Conservation (phyloP, 1,140 invertebrate species). For the Microvelia longipes region DNA sequence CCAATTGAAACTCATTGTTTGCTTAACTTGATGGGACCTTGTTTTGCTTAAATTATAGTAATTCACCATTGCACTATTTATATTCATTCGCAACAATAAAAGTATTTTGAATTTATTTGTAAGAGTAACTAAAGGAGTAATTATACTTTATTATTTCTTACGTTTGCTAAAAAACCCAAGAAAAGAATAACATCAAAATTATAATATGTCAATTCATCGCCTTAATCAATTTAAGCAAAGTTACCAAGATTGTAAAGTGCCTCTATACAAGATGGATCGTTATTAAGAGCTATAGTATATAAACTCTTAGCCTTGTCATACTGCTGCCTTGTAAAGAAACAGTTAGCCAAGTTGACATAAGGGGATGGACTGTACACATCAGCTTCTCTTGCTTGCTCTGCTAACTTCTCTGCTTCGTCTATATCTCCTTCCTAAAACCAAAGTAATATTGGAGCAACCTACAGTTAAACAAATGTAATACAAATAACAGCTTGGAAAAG, state of each 20-base stretch:
- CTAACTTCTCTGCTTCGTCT: conserved; percentile 67
- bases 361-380: conserved; percentile 70
- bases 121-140: too few species aligned
- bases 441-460: background rate
- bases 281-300: conserved; percentile 61
- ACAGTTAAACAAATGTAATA: background rate
- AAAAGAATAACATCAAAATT: too few species aligned
- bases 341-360: conserved; percentile 79
- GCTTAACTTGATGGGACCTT: too few species aligned
- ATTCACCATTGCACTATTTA: too few species aligned
- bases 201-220: too few species aligned
- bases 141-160: too few species aligned
- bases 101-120: too few species aligned
- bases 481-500: background rate
- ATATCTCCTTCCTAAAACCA: conserved; percentile 64
- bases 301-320: conserved; percentile 57
- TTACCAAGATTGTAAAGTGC: conserved; percentile 84
- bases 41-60: too few species aligned
- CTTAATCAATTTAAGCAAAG: too few species aligned
- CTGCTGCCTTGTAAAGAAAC: conserved; percentile 54
- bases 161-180: too few species aligned
- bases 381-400: conserved; percentile 53
- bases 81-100: too few species aligned
- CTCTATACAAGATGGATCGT: conserved; percentile 71
- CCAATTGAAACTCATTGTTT: too few species aligned